phyloP scores from a whole-genome alignment of 1,140 invertebrate species.

The Catajapyx aquilonaris region DNA sequence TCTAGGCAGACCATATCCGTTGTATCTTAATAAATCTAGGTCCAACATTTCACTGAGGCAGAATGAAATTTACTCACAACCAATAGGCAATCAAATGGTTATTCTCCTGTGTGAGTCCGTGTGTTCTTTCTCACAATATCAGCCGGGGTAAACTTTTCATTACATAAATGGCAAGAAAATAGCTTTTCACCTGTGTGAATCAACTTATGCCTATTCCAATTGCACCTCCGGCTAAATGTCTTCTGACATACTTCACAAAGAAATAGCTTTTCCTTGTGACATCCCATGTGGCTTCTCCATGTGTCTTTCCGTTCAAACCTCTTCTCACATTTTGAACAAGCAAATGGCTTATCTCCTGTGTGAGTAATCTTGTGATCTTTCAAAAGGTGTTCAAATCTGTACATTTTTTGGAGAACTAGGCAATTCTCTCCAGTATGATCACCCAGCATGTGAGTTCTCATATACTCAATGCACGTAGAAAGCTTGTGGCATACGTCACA shows the following conservation, averaged over 20 bases:
- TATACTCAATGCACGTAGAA: neutral
- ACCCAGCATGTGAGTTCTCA: neutral
- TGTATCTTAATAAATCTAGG: too few species aligned
- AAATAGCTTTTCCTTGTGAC: neutral
- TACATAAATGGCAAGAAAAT: neutral
- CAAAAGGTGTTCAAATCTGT: neutral
- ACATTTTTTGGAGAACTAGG: neutral
- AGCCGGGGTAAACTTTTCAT: neutral
- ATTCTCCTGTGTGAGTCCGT: neutral
- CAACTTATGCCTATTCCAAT: neutral
- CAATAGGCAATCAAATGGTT: neutral
- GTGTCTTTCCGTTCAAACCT: neutral
- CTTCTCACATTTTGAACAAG: neutral
- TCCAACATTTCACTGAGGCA: too few species aligned
- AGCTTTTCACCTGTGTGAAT: neutral
- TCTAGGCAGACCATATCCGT: too few species aligned
- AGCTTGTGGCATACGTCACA: neutral
- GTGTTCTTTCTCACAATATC: neutral
- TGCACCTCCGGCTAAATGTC: neutral
- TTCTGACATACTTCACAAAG: neutral
- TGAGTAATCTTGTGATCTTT: constrained; percentile 2
- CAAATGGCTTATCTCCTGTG: constrained; percentile 2
- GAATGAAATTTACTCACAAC: too few species aligned
- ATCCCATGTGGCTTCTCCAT: neutral
- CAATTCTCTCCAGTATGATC: constrained; percentile 2